These are phyloP conservation scores for Bujurquina vittata DNA, from an alignment of 2,113 vertebrate species.

Conservation along the genomic window DNA sequence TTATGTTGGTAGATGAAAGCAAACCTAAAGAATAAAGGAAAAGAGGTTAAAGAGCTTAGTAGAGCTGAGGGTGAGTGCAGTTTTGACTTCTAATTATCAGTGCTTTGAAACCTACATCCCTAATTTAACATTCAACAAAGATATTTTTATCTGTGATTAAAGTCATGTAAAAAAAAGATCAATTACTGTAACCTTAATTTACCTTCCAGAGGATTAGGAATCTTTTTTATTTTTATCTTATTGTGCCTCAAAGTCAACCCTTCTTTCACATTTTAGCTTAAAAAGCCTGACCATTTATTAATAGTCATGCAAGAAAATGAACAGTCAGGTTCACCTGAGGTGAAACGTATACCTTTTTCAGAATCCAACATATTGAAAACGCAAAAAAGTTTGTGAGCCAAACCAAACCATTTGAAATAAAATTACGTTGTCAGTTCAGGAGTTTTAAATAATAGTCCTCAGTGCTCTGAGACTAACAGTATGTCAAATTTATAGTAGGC, in stretches of 20 bases:
- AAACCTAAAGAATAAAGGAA: background rate
- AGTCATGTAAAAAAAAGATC: background rate
- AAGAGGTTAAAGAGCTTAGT: background rate
- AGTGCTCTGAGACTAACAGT: background rate
- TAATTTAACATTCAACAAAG: background rate
- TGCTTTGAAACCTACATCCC: background rate
- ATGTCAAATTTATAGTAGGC: constrained; percentile 22
- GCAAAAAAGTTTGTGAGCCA: background rate
- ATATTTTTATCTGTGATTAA: background rate
- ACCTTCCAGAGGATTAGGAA: background rate
- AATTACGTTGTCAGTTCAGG: background rate
- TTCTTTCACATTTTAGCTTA: background rate
- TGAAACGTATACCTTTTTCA: background rate
- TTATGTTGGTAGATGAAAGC: background rate
- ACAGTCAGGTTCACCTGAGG: background rate
- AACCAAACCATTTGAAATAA: background rate
- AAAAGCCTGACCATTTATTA: background rate
- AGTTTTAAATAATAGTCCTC: background rate
- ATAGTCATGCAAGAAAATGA: background rate
- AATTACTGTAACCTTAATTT: background rate
- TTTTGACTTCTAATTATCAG: background rate
- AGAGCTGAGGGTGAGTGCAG: background rate
- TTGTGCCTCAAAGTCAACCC: background rate
- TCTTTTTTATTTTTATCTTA: background rate
- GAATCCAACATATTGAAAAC: background rate